Percentiles rank a stretch among this genome's conserved stretches.
These are phyloP conservation scores for Pantherophis vulpinus DNA, from an alignment of 2,797 vertebrate genomes.

Conservation along the genomic window DNA sequence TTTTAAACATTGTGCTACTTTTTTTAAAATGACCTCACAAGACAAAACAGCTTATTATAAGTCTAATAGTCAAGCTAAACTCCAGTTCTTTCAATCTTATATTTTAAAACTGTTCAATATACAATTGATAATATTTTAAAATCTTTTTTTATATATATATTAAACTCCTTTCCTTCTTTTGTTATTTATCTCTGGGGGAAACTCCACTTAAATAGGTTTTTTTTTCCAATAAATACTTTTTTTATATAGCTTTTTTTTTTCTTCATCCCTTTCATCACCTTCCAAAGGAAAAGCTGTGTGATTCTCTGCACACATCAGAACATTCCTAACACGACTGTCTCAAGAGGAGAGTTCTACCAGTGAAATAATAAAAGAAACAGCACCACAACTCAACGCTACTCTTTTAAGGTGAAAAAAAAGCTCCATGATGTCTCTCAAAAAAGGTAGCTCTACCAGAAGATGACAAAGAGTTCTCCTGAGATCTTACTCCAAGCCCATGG, in stretches of 20 bases:
- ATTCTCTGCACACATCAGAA: not conserved
- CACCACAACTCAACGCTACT: not conserved
- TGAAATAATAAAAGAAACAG: not conserved
- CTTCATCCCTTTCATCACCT: constrained; percentile 8
- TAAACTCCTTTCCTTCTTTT: constrained; percentile 74
- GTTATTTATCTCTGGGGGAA: constrained; percentile 64
- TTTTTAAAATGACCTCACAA: constrained; percentile 60
- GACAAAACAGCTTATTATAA: constrained; percentile 66
- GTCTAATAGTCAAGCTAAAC: constrained; percentile 69
- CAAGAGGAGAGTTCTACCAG: not conserved
- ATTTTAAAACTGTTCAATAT: constrained; percentile 75
- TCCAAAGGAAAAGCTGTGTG: not conserved
- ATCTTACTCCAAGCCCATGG: not conserved
- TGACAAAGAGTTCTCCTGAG: not conserved
- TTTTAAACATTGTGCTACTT: constrained; percentile 66
- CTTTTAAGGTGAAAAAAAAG: not conserved
- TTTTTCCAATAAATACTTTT: constrained; percentile 74
- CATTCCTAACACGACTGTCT: not conserved
- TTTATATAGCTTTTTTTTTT: constrained; percentile 68
- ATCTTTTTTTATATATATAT: constrained; percentile 77
- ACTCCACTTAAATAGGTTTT: constrained; percentile 65
- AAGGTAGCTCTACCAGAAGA: not conserved
- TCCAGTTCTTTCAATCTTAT: constrained; percentile 70
- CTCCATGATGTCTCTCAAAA: not conserved
- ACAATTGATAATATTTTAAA: constrained; percentile 78